Percentiles rank a stretch among this genome's conserved stretches.
Conservation (phyloP, 2,113 vertebrate genomes). For the Melanotaenia duboulayi region DNA sequence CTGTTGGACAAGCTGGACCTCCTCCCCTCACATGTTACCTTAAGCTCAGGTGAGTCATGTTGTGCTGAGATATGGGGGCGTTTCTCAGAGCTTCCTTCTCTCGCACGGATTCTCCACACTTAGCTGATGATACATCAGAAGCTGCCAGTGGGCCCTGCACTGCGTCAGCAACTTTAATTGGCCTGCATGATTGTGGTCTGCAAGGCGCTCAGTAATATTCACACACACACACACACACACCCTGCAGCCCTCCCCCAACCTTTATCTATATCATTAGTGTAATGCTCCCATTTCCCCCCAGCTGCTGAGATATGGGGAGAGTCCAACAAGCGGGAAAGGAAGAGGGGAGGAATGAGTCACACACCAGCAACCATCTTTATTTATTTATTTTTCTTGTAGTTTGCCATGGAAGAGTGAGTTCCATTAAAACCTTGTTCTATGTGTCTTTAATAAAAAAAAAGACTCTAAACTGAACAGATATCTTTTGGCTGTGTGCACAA, state of each 20-base stretch:
- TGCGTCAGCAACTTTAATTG: slow-evolving; percentile 76
- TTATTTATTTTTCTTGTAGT: neutral
- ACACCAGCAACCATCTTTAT: slow-evolving; percentile 14
- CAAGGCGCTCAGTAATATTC: slow-evolving; percentile 62
- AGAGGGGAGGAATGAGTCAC: slow-evolving; percentile 65
- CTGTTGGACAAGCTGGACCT: neutral
- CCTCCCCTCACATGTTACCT: slow-evolving; percentile 2
- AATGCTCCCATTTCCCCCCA: slow-evolving; percentile 68
- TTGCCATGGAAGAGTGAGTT: slow-evolving; percentile 24
- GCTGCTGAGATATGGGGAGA: slow-evolving; percentile 59
- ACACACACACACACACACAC: slow-evolving; percentile 4
- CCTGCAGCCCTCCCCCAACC: slow-evolving; percentile 3
- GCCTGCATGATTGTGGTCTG: slow-evolving; percentile 55
- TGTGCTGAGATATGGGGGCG: neutral
- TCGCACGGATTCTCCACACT: slow-evolving; percentile 43
- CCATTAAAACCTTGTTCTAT: slow-evolving; percentile 20
- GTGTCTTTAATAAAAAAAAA: slow-evolving; percentile 6
- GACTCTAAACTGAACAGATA: neutral
- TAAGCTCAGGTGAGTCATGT: neutral
- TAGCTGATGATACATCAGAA: slow-evolving; percentile 59
- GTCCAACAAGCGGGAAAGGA: slow-evolving; percentile 36
- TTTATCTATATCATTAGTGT: slow-evolving; percentile 74
- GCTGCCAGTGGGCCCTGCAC: slow-evolving; percentile 74
- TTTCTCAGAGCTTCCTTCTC: neutral
- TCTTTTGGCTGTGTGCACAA: neutral